Evolutionary conservation across 1,140 invertebrate genomes (phyloP).

Genomic region (Radopholus similis): DNA sequence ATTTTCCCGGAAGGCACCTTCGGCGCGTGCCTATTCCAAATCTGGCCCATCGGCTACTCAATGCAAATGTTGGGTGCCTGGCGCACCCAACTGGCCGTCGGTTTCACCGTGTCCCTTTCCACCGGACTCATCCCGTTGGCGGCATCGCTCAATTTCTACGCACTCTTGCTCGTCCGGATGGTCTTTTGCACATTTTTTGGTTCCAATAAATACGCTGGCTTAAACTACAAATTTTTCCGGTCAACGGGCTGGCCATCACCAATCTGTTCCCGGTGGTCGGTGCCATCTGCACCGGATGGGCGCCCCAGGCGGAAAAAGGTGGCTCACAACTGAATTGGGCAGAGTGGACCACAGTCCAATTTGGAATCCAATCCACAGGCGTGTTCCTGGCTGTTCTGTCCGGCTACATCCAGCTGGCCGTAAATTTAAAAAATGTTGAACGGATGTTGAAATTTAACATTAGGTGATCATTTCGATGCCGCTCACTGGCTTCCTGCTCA

Average conservation of each 20-base stretch:
- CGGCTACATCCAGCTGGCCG: constrained; percentile 19
- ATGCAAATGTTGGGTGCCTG: constrained; percentile 15
- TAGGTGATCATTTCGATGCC: constrained; percentile 10
- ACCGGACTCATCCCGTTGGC: constrained; percentile 12
- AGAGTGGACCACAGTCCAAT: neutral
- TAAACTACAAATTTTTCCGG: neutral
- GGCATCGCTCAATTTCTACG: constrained; percentile 3
- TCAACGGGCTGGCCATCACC: constrained; percentile 12
- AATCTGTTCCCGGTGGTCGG: constrained; percentile 20
- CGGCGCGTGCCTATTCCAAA: constrained; percentile 5
- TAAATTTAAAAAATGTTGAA: too few relatives aligned
- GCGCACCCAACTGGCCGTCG: constrained; percentile 8
- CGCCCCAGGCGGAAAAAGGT: constrained; percentile 5
- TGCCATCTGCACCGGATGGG: constrained; percentile 9
- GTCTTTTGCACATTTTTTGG: neutral
- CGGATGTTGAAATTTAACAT: too few relatives aligned
- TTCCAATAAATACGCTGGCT: neutral
- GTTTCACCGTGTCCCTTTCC: constrained; percentile 1
- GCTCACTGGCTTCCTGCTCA: neutral
- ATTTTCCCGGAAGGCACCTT: constrained; percentile 10
- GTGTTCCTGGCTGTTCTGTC: constrained; percentile 2
- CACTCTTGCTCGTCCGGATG: constrained; percentile 1
- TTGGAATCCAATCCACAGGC: neutral
- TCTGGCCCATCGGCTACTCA: neutral
- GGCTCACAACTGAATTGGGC: neutral